Evolutionary conservation across 2,888 invertebrate species (phyloP), one percentile per base, ranked within the genome.

Genomic region (Nowickia ferox): DNA sequence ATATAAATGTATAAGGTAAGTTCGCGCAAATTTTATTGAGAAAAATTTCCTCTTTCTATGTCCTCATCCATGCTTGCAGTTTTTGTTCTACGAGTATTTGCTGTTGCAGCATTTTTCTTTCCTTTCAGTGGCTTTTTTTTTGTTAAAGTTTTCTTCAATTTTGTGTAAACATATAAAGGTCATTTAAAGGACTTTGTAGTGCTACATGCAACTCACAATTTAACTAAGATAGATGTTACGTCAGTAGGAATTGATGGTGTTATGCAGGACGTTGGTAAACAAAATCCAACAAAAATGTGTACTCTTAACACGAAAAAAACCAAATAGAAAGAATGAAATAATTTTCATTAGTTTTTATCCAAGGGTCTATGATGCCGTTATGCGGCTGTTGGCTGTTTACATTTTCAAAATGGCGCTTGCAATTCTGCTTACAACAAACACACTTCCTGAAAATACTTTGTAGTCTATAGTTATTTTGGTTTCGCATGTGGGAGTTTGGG

Each of bases 201-300:
- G 11, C 44, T 63, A 30, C 65, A 30, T 66, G 38, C 77, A 77
- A 53, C 38, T 46, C 11, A 15, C 30, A 38, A 44, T 48, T 30
- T 10, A 15, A 44, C 19, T 22, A 89, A 90, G 90, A 92, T 90
- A 89, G 89, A 91, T 90, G 91, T 88, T 89, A 89, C 90, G 91
- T 89, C 92, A 92, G 89, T 89, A 89, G 90, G 87, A 91, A 91
- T 91, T 91, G 91, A 91, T 91, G 91, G 90, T 87, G 86, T 86
- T 75, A 82, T 87, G 87, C 87, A 84, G 84, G 84, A 81, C 83
- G 68, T 80, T 79, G 71, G 72, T 84, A 87, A 80, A 80, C 48
- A 80, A 66, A 75, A 51, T 38, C 1, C 57, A 75, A 55, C 22
- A 59, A 46, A 51, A 57, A 30, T 30, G 5, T 30, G 5, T 40